Percentiles rank a stretch among this genome's conserved stretches.
Evolutionary conservation across 2,797 vertebrate genomes (phyloP).

Genomic region (Sciurus carolinensis): DNA sequence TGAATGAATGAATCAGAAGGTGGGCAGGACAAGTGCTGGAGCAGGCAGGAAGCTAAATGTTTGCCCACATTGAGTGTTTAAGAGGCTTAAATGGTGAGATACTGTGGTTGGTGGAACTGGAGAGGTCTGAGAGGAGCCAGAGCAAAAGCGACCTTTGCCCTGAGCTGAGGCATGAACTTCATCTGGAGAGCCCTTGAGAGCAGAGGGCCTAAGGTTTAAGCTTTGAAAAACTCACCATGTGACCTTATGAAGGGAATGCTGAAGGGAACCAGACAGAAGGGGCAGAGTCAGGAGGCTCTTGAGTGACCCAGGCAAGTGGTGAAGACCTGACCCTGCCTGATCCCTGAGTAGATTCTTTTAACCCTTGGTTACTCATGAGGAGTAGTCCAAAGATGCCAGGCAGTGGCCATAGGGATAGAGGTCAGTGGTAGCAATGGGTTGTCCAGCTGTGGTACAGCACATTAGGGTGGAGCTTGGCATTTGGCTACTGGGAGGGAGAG

Average conservation of each 20-base stretch:
- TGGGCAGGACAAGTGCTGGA: neutral
- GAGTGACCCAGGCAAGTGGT: neutral
- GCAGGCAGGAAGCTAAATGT: constrained; percentile 33
- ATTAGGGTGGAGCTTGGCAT: neutral
- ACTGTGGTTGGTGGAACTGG: neutral
- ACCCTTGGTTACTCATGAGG: neutral
- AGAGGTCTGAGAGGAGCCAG: neutral
- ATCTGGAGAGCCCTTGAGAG: constrained; percentile 36
- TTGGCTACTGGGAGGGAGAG: neutral
- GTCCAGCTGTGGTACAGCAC: neutral
- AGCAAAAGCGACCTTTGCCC: neutral
- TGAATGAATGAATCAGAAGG: constrained; percentile 25
- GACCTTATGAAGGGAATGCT: neutral
- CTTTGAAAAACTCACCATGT: neutral
- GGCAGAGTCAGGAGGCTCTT: neutral
- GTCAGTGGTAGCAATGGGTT: neutral
- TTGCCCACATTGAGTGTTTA: constrained; percentile 17
- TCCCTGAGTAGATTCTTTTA: neutral
- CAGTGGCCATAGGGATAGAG: neutral
- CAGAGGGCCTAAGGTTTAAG: neutral
- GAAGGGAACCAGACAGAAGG: neutral
- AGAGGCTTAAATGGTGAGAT: constrained; percentile 31
- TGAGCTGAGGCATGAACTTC: constrained; percentile 23
- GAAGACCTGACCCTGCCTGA: neutral
- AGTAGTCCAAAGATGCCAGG: constrained; percentile 5